These are phyloP conservation scores for Pseudopipra pipra DNA, from an alignment of 2,113 vertebrate species.

Conservation along the genomic window DNA sequence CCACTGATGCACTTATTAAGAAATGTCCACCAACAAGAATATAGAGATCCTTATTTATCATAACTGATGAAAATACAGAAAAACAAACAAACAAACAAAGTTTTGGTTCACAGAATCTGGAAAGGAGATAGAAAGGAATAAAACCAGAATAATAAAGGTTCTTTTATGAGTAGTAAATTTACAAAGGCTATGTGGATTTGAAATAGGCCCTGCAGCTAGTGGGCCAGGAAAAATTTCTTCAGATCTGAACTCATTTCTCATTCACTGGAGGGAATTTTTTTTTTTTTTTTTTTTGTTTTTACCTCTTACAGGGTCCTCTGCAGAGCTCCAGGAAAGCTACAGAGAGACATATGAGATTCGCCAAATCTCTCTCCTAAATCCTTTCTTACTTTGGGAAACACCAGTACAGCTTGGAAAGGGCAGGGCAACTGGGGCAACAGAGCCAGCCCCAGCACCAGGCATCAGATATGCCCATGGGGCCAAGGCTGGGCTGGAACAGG, in stretches of 20 bases:
- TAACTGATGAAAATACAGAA: not conserved
- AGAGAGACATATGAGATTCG: not conserved
- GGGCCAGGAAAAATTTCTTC: not conserved
- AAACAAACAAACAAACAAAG: not conserved
- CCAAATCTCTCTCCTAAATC: not conserved
- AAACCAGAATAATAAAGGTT: not conserved
- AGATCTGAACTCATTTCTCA: not conserved
- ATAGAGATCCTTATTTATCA: not conserved
- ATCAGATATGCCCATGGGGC: rapidly evolving
- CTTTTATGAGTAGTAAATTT: not conserved
- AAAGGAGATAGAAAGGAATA: not conserved
- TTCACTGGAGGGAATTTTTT: not conserved
- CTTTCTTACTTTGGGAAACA: not conserved
- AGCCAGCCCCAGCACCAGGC: rapidly evolving
- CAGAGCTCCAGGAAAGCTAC: not conserved
- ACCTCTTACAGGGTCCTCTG: not conserved
- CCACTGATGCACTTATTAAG: not conserved
- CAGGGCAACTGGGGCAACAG: too few species aligned
- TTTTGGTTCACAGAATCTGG: not conserved
- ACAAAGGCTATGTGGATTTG: not conserved
- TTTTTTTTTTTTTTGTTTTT: not conserved
- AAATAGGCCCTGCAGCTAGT: not conserved
- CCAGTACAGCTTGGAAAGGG: not conserved
- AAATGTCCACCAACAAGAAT: rapidly evolving
- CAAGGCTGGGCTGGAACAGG: not conserved